Evolutionary conservation across 2,888 invertebrate genomes (phyloP).

Genomic region (Lydus trimaculatus): DNA sequence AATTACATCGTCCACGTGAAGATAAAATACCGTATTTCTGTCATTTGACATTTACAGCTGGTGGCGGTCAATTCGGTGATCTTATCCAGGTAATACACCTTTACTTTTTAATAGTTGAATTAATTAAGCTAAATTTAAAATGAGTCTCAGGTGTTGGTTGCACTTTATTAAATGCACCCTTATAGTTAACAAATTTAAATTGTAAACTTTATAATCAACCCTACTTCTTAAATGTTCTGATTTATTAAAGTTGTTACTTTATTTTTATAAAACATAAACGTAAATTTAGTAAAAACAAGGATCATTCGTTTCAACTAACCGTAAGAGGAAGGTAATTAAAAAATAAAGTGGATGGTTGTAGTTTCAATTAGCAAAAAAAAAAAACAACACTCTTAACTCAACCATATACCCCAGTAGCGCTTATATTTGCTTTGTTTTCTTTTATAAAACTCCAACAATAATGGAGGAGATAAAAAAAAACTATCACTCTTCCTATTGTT

Average conservation of each 20-base stretch:
- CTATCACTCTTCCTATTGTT: neutral
- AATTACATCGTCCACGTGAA: conserved; percentile 84
- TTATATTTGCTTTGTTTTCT: neutral
- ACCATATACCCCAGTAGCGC: neutral
- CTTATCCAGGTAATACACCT: conserved; percentile 83
- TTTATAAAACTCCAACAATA: neutral
- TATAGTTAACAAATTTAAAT: neutral
- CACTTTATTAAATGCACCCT: neutral
- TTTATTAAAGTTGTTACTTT: neutral
- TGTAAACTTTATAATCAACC: neutral
- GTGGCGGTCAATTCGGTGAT: conserved; percentile 83
- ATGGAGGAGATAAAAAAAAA: neutral
- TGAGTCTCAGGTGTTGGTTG: neutral
- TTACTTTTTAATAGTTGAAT: too few relatives aligned
- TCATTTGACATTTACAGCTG: conserved; percentile 85
- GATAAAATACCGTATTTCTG: conserved; percentile 89
- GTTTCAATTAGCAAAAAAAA: neutral
- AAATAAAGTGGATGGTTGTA: neutral
- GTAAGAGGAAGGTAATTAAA: conserved; percentile 6
- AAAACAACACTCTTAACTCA: neutral
- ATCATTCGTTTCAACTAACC: neutral
- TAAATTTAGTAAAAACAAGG: conserved; percentile 5
- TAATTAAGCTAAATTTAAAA: too few relatives aligned
- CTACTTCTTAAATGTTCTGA: neutral
- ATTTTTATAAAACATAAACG: neutral